phyloP scores from a whole-genome alignment of 1,140 invertebrate genomes.

The Dolichoris vasculosae region DNA sequence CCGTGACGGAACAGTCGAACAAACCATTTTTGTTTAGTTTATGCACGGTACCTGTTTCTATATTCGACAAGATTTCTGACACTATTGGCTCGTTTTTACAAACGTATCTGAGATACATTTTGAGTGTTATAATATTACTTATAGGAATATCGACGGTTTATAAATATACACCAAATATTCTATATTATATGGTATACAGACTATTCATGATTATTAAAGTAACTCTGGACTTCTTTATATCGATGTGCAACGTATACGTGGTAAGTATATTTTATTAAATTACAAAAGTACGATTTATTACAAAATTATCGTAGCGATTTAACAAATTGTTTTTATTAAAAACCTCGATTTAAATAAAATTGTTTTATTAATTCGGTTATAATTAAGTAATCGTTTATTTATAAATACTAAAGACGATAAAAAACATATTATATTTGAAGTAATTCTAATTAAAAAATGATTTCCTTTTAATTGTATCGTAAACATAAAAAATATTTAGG shows the following conservation, averaged over 20 bases:
- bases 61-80: slow-evolving; percentile 83
- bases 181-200: slow-evolving; percentile 73
- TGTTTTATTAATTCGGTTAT: background rate
- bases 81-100: slow-evolving; percentile 79
- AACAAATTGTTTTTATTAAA: background rate
- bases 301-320: background rate
- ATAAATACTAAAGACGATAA: background rate
- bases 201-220: slow-evolving; percentile 67
- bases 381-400: background rate
- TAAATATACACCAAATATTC: slow-evolving; percentile 76
- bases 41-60: slow-evolving; percentile 82
- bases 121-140: slow-evolving; percentile 61
- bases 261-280: slow-evolving; percentile 60
- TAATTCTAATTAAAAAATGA: no score
- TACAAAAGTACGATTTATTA: background rate
- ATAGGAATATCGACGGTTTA: slow-evolving; percentile 67
- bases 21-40: slow-evolving; percentile 81
- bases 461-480: no score
- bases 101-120: slow-evolving; percentile 78
- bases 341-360: background rate
- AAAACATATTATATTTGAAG: no score
- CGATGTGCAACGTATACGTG: slow-evolving; percentile 71
- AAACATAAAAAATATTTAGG: no score
- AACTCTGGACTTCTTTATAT: slow-evolving; percentile 71
- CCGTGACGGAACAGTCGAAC: slow-evolving; percentile 76